These are phyloP conservation scores for Eurypyga helias DNA, from an alignment of 2,113 vertebrate genomes.

Conservation along the genomic window DNA sequence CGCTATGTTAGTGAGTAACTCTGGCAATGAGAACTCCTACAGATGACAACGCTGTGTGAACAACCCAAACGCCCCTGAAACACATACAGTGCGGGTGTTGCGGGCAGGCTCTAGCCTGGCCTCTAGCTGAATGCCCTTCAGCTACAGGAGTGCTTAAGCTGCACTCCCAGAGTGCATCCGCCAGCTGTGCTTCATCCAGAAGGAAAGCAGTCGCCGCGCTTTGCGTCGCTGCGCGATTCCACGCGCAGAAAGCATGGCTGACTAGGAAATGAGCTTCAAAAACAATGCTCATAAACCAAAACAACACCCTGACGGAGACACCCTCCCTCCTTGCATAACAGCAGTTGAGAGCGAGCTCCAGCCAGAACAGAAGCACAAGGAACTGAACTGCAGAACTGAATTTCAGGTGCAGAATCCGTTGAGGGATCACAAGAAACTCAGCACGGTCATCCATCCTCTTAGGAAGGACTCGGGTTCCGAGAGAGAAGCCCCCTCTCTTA, in stretches of 20 bases:
- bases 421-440: background rate
- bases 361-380: background rate
- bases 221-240: background rate
- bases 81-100: rapidly evolving
- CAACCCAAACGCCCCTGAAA: background rate
- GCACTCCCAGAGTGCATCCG: rapidly evolving
- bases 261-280: background rate
- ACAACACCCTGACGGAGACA: background rate
- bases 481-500: background rate
- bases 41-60: background rate
- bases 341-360: background rate
- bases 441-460: rapidly evolving
- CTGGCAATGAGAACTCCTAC: background rate
- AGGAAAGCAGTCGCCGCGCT: background rate
- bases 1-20: background rate
- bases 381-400: background rate
- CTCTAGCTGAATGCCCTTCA: background rate
- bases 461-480: background rate
- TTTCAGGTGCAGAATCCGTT: background rate
- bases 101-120: background rate
- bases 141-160: background rate
- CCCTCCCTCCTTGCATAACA: background rate
- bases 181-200: background rate
- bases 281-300: background rate
- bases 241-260: background rate